These are phyloP conservation scores for Florisuga fusca DNA, from an alignment of 2,797 vertebrate genomes.

Conservation along the genomic window DNA sequence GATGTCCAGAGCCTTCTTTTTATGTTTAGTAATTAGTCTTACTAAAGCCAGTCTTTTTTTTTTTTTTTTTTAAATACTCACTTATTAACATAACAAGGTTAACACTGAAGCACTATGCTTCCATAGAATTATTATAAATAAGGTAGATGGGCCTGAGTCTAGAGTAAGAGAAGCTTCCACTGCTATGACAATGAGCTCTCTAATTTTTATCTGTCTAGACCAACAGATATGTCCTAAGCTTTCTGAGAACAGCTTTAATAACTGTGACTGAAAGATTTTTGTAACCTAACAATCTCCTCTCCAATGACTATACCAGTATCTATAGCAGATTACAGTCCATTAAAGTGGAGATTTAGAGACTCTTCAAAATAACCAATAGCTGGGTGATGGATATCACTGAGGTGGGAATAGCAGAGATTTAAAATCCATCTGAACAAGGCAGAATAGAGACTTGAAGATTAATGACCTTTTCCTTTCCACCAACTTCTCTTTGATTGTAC, in stretches of 20 bases:
- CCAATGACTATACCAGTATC: background rate
- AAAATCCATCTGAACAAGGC: background rate
- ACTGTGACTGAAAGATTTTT: background rate
- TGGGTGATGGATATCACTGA: background rate
- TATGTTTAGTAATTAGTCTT: background rate
- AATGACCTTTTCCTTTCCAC: background rate
- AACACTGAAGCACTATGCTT: background rate
- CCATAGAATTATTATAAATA: background rate
- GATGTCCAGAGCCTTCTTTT: background rate
- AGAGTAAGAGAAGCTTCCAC: background rate
- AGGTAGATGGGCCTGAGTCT: background rate
- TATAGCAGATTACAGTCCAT: background rate
- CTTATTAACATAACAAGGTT: background rate
- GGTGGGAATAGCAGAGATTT: background rate
- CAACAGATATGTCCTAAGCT: background rate
- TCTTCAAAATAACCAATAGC: background rate
- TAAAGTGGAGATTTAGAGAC: background rate
- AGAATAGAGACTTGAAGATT: background rate
- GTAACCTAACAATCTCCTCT: background rate
- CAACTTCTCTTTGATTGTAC: background rate
- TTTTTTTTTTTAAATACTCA: background rate
- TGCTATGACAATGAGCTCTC: rapidly evolving
- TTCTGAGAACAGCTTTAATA: background rate
- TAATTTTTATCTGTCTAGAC: background rate
- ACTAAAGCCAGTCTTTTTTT: background rate